Evolutionary conservation across 2,888 invertebrate genomes (phyloP), one percentile per base, ranked within the genome.

Genomic region (Leptothorax acervorum): DNA sequence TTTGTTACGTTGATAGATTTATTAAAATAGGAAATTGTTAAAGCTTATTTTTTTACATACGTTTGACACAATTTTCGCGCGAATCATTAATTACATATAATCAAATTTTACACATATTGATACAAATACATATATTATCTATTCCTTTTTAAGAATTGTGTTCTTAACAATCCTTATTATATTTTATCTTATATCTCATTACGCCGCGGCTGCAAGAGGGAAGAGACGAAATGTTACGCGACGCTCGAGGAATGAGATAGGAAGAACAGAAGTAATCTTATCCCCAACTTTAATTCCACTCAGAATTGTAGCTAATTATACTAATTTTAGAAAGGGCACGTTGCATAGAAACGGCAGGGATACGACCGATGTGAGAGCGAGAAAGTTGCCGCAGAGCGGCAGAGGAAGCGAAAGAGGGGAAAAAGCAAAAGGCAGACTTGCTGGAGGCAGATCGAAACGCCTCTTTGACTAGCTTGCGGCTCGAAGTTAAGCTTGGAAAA

Each of bases 231-330:
- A 70, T n/a, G 18, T 45, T 11, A 31, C 45, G 35, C 65, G 62
- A 57, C 11, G 45, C 68, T 65, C 55, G 12, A 76, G 83, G 65
- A 57, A 85, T 48, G 63, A 63, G 76, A 79, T 84, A 86, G 84
- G 62, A 15, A 73, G 82, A 85, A 82, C 82, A 85, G 84, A 88
- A 90, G 86, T 91, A 91, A 91, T 91, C 90, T 89, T 83, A 91
- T 88, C 84, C 86, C 84, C 75, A 75, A 87, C 88, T 90, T 89
- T 90, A 87, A 90, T 91, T 89, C 86, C 85, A 82, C 53, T 70
- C 84, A 82, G 89, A 89, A 91, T 89, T 88, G 84, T 86, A 87
- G 83, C 89, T 90, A 91, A 91, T 91, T 90, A 90, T 91, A 85
- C 89, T 88, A 87, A 91, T 90, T 90, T 88, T 78, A 57, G 84